Percentiles rank a stretch among this genome's conserved stretches.
Evolutionary conservation across 2,113 vertebrate species (phyloP).

Genomic region (Cynocephalus volans): DNA sequence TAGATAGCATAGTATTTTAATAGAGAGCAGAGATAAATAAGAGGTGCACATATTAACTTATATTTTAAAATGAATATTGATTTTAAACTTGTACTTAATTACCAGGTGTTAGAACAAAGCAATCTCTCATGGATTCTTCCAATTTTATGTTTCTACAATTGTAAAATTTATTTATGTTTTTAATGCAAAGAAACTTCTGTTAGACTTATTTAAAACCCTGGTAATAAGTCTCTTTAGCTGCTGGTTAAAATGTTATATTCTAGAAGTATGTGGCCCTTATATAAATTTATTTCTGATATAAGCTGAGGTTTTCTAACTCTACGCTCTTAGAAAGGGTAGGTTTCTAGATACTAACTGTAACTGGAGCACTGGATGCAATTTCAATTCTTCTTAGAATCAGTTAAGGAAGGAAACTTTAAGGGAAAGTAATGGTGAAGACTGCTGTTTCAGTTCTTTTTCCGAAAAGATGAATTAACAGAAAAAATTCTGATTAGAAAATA

Average conservation of each 20-base stretch:
- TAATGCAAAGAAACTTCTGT: constrained; percentile 60
- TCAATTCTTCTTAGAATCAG: neutral
- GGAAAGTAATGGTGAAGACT: neutral
- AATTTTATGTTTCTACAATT: constrained; percentile 52
- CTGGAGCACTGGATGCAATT: neutral
- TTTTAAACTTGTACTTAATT: constrained; percentile 60
- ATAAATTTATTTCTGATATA: constrained; percentile 63
- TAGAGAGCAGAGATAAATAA: constrained; percentile 19
- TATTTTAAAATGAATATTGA: constrained; percentile 17
- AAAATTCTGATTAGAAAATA: constrained; percentile 27
- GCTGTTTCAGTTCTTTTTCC: neutral
- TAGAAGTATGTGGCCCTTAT: constrained; percentile 42
- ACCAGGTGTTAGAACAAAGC: neutral
- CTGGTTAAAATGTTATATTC: constrained; percentile 62
- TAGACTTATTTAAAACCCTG: constrained; percentile 44
- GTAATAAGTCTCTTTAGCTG: constrained; percentile 54
- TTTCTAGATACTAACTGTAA: constrained; percentile 43
- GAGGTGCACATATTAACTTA: neutral
- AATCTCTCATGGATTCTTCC: neutral
- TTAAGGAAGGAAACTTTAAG: constrained; percentile 51
- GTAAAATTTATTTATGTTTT: constrained; percentile 71
- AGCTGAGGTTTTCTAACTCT: neutral
- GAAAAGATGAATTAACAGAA: neutral
- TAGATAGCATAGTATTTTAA: constrained; percentile 59
- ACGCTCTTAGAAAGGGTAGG: neutral